phyloP scores from a whole-genome alignment of 2,797 vertebrate species.

The Danio albolineatus region DNA sequence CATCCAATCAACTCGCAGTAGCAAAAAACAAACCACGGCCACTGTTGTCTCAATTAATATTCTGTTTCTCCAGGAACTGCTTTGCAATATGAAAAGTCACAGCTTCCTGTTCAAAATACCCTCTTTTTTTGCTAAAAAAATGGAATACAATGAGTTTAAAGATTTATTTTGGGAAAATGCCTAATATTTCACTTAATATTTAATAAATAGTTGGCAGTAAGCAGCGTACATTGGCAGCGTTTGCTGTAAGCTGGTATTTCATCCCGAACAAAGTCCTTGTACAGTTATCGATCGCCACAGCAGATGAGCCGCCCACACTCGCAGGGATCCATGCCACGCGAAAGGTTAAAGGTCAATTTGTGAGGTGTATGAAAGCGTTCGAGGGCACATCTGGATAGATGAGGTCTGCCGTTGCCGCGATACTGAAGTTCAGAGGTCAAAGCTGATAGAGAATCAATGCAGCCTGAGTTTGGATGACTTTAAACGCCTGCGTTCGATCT shows the following conservation, averaged over 20 bases:
- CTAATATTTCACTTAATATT: neutral
- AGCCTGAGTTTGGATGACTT: neutral
- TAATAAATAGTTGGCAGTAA: neutral
- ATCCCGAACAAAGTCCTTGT: neutral
- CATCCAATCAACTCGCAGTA: no score
- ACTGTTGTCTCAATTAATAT: no score
- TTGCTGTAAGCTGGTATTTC: neutral
- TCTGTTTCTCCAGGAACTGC: no score
- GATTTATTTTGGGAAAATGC: neutral
- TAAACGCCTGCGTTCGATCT: neutral
- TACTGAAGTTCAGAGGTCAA: neutral
- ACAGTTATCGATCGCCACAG: constrained; percentile 8
- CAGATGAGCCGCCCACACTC: constrained; percentile 10
- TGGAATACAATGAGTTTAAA: neutral
- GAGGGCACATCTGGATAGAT: constrained; percentile 18
- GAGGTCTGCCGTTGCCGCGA: constrained; percentile 9
- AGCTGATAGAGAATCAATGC: constrained; percentile 6
- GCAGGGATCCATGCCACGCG: neutral
- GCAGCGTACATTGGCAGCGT: neutral
- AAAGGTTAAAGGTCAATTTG: neutral
- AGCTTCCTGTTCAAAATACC: no score
- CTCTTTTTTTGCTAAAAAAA: no score
- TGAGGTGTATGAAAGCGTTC: constrained; percentile 3
- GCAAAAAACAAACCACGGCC: no score
- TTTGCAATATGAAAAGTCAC: no score